Conservation (phyloP, 2,888 invertebrate genomes). For the Salpingus planirostris region DNA sequence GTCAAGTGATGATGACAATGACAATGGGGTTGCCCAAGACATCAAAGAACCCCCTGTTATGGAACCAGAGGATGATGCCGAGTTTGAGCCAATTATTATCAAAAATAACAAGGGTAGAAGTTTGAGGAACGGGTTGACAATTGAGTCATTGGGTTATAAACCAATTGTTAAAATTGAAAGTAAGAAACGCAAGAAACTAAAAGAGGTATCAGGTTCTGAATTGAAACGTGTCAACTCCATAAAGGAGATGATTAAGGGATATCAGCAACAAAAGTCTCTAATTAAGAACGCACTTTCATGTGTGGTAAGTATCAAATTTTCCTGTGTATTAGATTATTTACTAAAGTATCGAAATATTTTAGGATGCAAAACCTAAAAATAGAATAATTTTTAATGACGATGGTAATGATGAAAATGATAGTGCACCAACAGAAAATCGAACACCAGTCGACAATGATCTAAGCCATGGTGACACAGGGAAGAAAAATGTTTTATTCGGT, state of each 20-base stretch:
- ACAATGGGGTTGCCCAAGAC: too few relatives aligned
- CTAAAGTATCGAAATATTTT: conserved; percentile 20
- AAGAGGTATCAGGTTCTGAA: too few relatives aligned
- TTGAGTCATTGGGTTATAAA: too few relatives aligned
- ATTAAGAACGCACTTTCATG: neutral
- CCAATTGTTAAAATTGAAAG: too few relatives aligned
- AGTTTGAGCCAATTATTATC: too few relatives aligned
- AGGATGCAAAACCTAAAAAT: conserved; percentile 49
- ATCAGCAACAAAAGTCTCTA: neutral
- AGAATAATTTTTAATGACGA: conserved; percentile 57
- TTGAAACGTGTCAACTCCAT: neutral
- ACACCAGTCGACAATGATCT: neutral
- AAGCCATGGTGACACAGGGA: neutral
- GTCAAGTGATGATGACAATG: too few relatives aligned
- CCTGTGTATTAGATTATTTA: neutral
- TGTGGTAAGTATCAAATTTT: neutral
- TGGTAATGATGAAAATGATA: conserved; percentile 25
- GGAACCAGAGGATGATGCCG: too few relatives aligned
- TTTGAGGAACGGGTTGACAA: too few relatives aligned
- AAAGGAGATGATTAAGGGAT: neutral
- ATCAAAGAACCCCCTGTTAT: too few relatives aligned
- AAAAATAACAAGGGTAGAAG: too few relatives aligned
- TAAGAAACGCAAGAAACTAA: too few relatives aligned
- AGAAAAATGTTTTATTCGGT: conserved; percentile 37
- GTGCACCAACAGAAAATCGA: conserved; percentile 1